Evolutionary conservation across 2,888 invertebrate species (phyloP).

Genomic region (Drosophila seclusa): DNA sequence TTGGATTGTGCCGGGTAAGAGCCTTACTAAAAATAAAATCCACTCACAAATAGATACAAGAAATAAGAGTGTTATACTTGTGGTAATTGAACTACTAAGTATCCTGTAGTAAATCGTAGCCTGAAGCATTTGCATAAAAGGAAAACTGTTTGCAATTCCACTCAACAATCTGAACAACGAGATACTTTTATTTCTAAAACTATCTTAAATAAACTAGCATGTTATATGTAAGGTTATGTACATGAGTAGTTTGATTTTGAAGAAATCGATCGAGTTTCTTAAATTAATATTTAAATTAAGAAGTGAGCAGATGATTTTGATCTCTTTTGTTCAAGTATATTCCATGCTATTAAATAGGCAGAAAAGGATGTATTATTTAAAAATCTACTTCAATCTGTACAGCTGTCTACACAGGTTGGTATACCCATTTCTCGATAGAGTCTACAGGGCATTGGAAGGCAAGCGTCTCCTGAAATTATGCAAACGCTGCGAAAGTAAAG

Average conservation of each 20-base stretch:
- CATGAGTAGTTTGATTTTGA: neutral
- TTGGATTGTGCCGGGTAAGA: constrained; percentile 61
- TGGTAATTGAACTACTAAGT: constrained; percentile 1
- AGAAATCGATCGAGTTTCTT: neutral
- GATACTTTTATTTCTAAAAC: neutral
- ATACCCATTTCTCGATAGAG: neutral
- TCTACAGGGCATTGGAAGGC: constrained; percentile 34
- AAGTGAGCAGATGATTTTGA: neutral
- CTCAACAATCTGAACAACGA: neutral
- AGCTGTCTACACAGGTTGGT: neutral
- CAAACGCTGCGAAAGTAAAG: constrained; percentile 67
- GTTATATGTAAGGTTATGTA: neutral
- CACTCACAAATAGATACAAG: constrained; percentile 56
- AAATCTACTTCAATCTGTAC: neutral
- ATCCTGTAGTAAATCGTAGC: constrained; percentile 9
- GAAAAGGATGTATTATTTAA: neutral
- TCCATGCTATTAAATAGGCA: neutral
- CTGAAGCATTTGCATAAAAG: neutral
- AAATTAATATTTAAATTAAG: neutral
- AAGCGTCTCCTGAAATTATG: constrained; percentile 50
- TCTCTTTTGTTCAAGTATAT: neutral
- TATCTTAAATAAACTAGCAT: neutral
- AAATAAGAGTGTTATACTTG: constrained; percentile 10
- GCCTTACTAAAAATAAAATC: constrained; percentile 46
- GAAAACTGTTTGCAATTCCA: neutral